These are phyloP conservation scores for Trachops cirrhosus DNA, from an alignment of 2,797 vertebrate species.

Conservation along the genomic window DNA sequence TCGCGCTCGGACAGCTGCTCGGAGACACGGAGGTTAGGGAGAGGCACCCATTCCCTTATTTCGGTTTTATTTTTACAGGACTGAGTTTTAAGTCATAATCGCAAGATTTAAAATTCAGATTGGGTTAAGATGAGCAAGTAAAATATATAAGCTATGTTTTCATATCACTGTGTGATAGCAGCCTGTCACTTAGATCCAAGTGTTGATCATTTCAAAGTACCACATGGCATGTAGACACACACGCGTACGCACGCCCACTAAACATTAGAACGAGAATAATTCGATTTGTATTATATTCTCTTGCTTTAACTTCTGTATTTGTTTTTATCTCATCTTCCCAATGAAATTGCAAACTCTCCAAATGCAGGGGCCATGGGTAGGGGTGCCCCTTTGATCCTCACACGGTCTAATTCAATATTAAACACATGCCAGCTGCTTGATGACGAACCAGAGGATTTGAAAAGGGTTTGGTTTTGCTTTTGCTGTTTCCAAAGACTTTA, in stretches of 20 bases:
- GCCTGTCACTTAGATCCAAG: neutral
- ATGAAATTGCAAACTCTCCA: neutral
- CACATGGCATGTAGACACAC: neutral
- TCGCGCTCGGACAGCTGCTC: slow-evolving; percentile 68
- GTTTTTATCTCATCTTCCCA: neutral
- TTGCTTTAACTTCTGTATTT: neutral
- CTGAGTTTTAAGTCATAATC: slow-evolving; percentile 72
- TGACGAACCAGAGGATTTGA: neutral
- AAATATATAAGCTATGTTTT: slow-evolving; percentile 55
- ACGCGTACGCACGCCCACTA: neutral
- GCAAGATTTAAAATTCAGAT: slow-evolving; percentile 69
- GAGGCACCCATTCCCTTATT: slow-evolving; percentile 55
- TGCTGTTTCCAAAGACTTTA: neutral
- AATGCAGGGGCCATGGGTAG: accelerated
- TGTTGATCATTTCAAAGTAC: neutral
- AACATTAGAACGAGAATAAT: neutral
- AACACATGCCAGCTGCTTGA: neutral
- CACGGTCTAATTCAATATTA: neutral
- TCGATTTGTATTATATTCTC: neutral
- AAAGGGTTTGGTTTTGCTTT: neutral
- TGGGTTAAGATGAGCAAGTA: slow-evolving; percentile 55
- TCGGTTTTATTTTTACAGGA: slow-evolving; percentile 57
- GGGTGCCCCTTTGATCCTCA: neutral
- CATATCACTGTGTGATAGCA: neutral
- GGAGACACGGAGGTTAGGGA: slow-evolving; percentile 50